Conservation (phyloP, 2,888 invertebrate species). For the Acleris sparsana region DNA sequence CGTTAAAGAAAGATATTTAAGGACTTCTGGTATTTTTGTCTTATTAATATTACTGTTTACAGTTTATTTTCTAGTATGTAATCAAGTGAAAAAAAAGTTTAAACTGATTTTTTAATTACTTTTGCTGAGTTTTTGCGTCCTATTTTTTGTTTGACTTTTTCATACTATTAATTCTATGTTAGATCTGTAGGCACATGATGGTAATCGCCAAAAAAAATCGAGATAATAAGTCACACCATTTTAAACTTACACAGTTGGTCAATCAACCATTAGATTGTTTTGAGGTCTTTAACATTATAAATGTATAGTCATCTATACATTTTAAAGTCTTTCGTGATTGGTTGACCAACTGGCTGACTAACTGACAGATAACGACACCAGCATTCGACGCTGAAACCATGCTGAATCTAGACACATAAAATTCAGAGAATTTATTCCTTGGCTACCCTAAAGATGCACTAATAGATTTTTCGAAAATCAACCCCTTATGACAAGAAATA, state of each 20-base stretch:
- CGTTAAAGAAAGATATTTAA: background rate
- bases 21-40: background rate
- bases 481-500: too few species aligned
- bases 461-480: too few species aligned
- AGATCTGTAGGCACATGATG: slow-evolving; percentile 13
- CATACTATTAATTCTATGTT: background rate
- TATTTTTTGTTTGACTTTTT: background rate
- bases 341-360: too few species aligned
- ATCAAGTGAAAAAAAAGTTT: too few species aligned
- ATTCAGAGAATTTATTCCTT: too few species aligned
- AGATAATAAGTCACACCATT: slow-evolving; percentile 21
- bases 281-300: background rate
- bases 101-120: background rate
- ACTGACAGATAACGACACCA: too few species aligned
- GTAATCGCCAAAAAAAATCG: slow-evolving; percentile 3
- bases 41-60: too few species aligned
- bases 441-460: too few species aligned
- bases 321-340: background rate
- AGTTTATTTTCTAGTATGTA: too few species aligned
- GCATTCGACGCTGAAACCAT: too few species aligned
- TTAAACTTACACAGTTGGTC: slow-evolving; percentile 21
- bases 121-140: background rate
- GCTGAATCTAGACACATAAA: too few species aligned
- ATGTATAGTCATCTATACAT: background rate
- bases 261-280: slow-evolving; percentile 26